These are phyloP conservation scores for Alloplasta piceator DNA, from an alignment of 2,888 invertebrate genomes.

Conservation along the genomic window DNA sequence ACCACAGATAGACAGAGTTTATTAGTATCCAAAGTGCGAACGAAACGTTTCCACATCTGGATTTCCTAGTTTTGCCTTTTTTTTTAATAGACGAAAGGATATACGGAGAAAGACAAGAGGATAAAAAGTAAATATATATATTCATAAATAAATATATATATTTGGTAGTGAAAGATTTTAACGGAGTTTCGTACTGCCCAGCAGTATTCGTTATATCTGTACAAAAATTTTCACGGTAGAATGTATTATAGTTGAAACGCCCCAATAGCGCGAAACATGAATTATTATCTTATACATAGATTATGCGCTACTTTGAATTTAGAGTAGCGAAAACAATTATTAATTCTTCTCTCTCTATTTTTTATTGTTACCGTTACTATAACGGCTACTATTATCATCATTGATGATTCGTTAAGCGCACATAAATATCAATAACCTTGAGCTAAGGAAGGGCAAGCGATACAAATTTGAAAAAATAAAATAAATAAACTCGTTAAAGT, in stretches of 20 bases:
- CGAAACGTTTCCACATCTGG: slow-evolving; percentile 50
- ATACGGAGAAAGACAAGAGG: slow-evolving; percentile 25
- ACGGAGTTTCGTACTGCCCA: slow-evolving; percentile 69
- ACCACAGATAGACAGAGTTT: slow-evolving; percentile 65
- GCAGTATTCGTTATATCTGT: slow-evolving; percentile 70
- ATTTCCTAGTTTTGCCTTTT: slow-evolving; percentile 39
- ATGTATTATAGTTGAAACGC: slow-evolving; percentile 65
- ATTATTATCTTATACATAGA: slow-evolving; percentile 48
- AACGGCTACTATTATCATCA: slow-evolving; percentile 71
- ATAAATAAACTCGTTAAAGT: slow-evolving; percentile 37
- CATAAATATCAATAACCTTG: slow-evolving; percentile 72
- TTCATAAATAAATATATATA: slow-evolving; percentile 46
- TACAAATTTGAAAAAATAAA: not conserved
- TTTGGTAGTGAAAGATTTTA: slow-evolving; percentile 57
- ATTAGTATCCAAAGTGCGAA: slow-evolving; percentile 55
- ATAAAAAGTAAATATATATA: slow-evolving; percentile 32
- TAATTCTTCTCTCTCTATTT: slow-evolving; percentile 64
- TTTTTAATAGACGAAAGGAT: slow-evolving; percentile 28
- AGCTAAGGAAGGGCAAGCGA: slow-evolving; percentile 72
- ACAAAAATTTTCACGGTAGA: slow-evolving; percentile 65
- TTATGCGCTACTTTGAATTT: slow-evolving; percentile 48
- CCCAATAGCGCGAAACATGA: slow-evolving; percentile 57
- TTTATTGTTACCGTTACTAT: slow-evolving; percentile 69
- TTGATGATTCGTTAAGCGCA: slow-evolving; percentile 72
- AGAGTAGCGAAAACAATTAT: slow-evolving; percentile 56